A percentile compares a stretch with the other conserved stretches of the same genome.
Conservation (phyloP, 2,113 vertebrate genomes). For the Erinaceus europaeus region DNA sequence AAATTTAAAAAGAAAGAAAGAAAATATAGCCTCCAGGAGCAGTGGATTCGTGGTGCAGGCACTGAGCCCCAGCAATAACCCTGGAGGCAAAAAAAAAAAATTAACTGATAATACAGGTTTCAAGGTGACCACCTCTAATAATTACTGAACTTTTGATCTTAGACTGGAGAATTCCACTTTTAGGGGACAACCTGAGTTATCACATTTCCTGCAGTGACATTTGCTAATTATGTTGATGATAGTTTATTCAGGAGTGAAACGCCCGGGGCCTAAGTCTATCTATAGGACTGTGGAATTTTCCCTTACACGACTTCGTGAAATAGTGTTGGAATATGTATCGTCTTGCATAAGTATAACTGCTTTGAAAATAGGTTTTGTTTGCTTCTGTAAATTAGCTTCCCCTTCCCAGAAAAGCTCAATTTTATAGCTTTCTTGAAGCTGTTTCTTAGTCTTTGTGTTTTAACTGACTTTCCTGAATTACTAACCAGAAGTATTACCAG, state of each 20-base stretch:
- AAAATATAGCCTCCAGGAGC: no score
- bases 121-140: not conserved
- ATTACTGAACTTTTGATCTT: not conserved
- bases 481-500: not conserved
- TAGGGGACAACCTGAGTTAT: not conserved
- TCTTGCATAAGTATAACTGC: not conserved
- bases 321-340: not conserved
- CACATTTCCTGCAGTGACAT: not conserved
- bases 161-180: not conserved
- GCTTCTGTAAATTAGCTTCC: slow-evolving; percentile 29
- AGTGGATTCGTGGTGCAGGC: no score
- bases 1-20: no score
- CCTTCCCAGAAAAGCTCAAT: not conserved
- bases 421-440: not conserved
- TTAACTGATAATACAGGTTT: no score
- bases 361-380: slow-evolving; percentile 26
- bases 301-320: not conserved
- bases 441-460: slow-evolving; percentile 2
- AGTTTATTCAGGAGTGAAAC: not conserved
- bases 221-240: not conserved
- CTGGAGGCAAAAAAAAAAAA: no score
- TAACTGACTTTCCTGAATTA: not conserved
- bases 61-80: no score
- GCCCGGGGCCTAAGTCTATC: not conserved
- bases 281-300: not conserved